Evolutionary conservation across 2,113 vertebrate species (phyloP), one percentile per base, ranked within the genome.

Genomic region (Chlorodrepanis virens): DNA sequence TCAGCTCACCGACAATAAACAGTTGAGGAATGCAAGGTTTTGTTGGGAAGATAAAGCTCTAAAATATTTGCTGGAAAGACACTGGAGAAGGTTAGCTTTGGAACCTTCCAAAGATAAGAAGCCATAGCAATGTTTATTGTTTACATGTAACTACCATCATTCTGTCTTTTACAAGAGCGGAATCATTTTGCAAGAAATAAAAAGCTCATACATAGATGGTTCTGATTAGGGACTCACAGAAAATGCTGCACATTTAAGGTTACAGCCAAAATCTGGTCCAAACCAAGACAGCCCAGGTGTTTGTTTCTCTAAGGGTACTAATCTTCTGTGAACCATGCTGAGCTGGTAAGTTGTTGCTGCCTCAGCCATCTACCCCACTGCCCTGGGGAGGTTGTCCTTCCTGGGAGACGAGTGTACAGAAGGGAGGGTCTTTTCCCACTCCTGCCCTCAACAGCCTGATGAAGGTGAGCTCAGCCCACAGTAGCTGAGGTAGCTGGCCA

Each of bases 1-100:
- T 94, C 81, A 80, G 60, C 7, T 0, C 1, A 5, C 7, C 9
- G 78, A 63, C 69, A 75, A 94, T 96, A 96, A 82, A 88, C 82
- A 90, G 89, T 28, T 77, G 47, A 89, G 93, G 94, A 92, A 96
- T 93, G 94, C 79, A 93, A 74, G 88, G 93, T 93, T 94, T 83
- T 92, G 79, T 27, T 3, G 75, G 74, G 67, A 88, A 96, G 81
- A 87, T 79, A 86, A 8, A 56, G 47, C 76, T 83, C 39, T 67
- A 8, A 90, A 84, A 39, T 83, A 64, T 93, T 78, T 52, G 15
- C 74, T 91, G 81, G 60, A 39, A 77, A 87, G 79, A 65, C 90
- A 92, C 89, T 94, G 85, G 57, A 92, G 91, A 91, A 94, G 83
- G 65, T 84, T 70, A 39, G 57, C 54, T 63, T 96, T 89, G 83